Conservation (phyloP, 2,797 vertebrate genomes). For the Clarias fuscus region DNA sequence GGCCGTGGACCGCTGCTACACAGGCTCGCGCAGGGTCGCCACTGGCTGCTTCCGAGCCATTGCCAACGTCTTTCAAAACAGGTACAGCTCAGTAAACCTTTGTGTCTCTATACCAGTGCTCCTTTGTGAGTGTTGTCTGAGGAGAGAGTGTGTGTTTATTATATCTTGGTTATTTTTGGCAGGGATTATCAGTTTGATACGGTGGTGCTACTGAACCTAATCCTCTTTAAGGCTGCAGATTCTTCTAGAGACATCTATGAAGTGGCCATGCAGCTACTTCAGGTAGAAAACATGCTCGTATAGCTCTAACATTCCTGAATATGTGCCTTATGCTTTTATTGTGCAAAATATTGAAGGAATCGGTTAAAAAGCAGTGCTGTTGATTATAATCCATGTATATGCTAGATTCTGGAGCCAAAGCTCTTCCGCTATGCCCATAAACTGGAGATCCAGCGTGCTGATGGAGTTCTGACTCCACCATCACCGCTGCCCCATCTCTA, state of each 20-base stretch:
- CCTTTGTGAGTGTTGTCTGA: background rate
- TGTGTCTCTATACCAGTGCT: background rate
- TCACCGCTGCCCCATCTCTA: slow-evolving; percentile 94
- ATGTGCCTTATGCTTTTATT: background rate
- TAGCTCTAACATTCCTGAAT: background rate
- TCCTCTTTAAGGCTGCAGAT: slow-evolving; percentile 98
- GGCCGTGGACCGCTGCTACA: slow-evolving; percentile 98
- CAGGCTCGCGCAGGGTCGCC: slow-evolving; percentile 90
- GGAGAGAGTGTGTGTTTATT: background rate
- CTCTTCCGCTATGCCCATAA: slow-evolving; percentile 99
- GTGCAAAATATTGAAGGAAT: background rate
- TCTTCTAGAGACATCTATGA: slow-evolving; percentile 97
- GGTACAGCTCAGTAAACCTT: slow-evolving; percentile 67
- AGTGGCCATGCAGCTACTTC: slow-evolving; percentile 97
- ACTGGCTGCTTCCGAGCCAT: slow-evolving; percentile 97
- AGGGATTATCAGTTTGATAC: slow-evolving; percentile 99
- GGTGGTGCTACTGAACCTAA: slow-evolving; percentile 97
- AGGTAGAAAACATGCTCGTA: slow-evolving; percentile 72
- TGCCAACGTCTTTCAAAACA: slow-evolving; percentile 96
- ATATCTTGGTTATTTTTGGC: slow-evolving; percentile 29
- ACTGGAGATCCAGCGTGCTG: slow-evolving; percentile 91
- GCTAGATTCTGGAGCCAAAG: slow-evolving; percentile 96
- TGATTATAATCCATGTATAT: background rate
- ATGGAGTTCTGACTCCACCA: slow-evolving; percentile 89
- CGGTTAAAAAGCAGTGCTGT: background rate